Conservation (phyloP, 2,888 invertebrate genomes). For the Phortica magna region DNA sequence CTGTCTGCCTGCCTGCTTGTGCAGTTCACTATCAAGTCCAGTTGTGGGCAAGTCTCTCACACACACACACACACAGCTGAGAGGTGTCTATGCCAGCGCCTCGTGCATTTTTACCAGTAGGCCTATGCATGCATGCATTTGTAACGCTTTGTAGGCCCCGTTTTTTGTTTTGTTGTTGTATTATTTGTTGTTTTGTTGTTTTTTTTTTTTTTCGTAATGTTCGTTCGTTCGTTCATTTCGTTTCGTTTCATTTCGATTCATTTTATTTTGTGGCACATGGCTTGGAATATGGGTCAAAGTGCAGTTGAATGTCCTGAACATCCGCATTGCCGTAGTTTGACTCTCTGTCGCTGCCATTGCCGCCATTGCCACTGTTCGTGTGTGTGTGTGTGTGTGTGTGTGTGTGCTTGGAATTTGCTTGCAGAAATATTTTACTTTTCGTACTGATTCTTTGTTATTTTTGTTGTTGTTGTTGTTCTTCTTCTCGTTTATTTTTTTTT, state of each 20-base stretch:
- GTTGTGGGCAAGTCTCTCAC: conserved; percentile 24
- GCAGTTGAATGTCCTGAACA: conserved; percentile 79
- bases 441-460: conserved; percentile 55
- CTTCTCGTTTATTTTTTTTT: background rate
- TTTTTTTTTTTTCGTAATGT: background rate
- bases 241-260: background rate
- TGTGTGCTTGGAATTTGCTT: conserved; percentile 72
- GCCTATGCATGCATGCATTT: conserved; percentile 31
- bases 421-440: conserved; percentile 74
- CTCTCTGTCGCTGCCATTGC: conserved; percentile 52
- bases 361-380: background rate
- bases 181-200: no score
- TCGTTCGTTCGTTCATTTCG: conserved; percentile 2
- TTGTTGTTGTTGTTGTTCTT: conserved; percentile 45
- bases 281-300: conserved; percentile 78
- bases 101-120: conserved; percentile 26
- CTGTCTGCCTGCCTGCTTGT: background rate
- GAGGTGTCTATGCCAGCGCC: background rate
- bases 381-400: conserved; percentile 41
- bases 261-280: conserved; percentile 57
- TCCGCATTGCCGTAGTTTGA: conserved; percentile 79
- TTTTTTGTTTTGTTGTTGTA: no score
- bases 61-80: background rate
- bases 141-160: conserved; percentile 28
- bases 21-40: background rate